Conservation (phyloP, 2,797 vertebrate genomes). For the Myotis planiceps region DNA sequence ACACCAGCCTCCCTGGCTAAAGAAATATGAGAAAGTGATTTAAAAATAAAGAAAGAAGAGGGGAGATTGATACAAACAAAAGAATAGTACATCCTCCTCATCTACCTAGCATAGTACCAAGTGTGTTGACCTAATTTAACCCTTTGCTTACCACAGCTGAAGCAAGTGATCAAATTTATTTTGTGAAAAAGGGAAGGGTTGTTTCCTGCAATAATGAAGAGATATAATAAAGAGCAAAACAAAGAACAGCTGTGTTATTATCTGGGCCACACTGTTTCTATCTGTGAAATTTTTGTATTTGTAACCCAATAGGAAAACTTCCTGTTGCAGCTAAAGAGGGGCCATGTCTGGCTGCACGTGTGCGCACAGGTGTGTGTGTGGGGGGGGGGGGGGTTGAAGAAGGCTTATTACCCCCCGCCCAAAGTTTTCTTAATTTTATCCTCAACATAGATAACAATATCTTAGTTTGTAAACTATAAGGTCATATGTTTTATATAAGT, state of each 20-base stretch:
- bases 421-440: conserved; percentile 15
- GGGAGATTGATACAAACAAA: not conserved
- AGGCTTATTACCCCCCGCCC: not conserved
- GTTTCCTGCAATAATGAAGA: not conserved
- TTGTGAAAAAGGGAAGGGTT: not conserved
- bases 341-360: too few relatives aligned
- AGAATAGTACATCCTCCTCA: not conserved
- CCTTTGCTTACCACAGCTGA: not conserved
- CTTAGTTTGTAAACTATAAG: not conserved
- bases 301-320: not conserved
- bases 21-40: conserved; percentile 7
- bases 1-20: not conserved
- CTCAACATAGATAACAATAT: conserved; percentile 34
- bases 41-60: conserved; percentile 21
- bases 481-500: conserved; percentile 2
- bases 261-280: not conserved
- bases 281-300: not conserved
- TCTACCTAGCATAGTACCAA: not conserved
- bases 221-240: conserved; percentile 28
- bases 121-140: not conserved
- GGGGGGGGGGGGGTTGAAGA: too few relatives aligned
- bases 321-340: not conserved
- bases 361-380: not conserved
- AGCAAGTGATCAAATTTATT: not conserved
- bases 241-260: not conserved